Evolutionary conservation across 1,140 invertebrate genomes (phyloP).

Genomic region (Tachypleus tridentatus): DNA sequence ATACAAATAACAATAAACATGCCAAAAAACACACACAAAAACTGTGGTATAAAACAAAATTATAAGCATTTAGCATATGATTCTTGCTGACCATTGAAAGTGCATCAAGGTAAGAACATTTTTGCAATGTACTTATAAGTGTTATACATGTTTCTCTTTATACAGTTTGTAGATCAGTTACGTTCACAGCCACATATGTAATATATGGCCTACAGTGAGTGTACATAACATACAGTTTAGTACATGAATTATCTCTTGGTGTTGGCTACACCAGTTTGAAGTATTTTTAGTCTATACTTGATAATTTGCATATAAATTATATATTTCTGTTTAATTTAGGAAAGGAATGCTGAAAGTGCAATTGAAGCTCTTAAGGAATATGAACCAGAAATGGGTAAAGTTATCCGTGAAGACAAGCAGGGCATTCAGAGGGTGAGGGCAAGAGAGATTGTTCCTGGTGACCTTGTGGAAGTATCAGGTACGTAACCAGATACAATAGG

Average conservation of each 20-base stretch:
- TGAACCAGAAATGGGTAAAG: slow-evolving; percentile 99
- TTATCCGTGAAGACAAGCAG: slow-evolving; percentile 81
- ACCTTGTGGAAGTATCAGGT: slow-evolving; percentile 89
- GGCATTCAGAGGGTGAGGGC: slow-evolving; percentile 96
- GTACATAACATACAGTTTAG: too few relatives aligned
- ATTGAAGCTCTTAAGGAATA: slow-evolving; percentile 99
- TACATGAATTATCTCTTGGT: not conserved
- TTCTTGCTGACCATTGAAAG: too few relatives aligned
- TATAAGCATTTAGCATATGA: too few relatives aligned
- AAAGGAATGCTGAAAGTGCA: slow-evolving; percentile 99
- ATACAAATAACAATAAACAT: too few relatives aligned
- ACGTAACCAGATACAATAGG: not conserved
- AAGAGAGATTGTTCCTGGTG: slow-evolving; percentile 96
- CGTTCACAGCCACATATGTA: too few relatives aligned
- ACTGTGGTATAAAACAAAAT: too few relatives aligned
- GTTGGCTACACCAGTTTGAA: not conserved
- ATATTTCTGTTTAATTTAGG: slow-evolving; percentile 42
- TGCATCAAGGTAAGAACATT: too few relatives aligned
- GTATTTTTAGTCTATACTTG: not conserved
- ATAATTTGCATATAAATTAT: not conserved
- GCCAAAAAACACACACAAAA: too few relatives aligned
- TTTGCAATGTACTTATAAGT: too few relatives aligned
- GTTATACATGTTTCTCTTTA: too few relatives aligned
- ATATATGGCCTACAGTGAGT: too few relatives aligned
- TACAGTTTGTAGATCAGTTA: too few relatives aligned